Evolutionary conservation across 2,113 vertebrate species (phyloP), one percentile per base, ranked within the genome.

Genomic region (Acrocephalus arundinaceus): DNA sequence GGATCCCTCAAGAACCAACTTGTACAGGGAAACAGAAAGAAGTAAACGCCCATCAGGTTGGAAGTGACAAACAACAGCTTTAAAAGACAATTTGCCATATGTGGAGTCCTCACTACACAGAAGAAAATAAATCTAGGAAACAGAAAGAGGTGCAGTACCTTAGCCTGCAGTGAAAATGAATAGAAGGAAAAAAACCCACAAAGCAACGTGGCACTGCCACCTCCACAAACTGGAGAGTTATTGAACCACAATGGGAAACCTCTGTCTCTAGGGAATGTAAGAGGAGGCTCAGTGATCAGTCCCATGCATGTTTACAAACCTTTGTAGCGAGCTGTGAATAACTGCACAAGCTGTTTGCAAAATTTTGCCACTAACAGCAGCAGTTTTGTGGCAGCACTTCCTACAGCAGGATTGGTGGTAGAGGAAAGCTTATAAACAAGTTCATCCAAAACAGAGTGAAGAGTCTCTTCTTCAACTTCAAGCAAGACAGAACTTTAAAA

Each of bases 351-450:
- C 52, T 96, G 87, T 45, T 97, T 97, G 96, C 98, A 95, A 75
- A 97, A 97, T 95, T 96, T 97, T 81, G 97, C 97, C 91, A 99
- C 97, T 41, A 98, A 71, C 70, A 99, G 92, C 10, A 99, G 96
- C 8, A 98, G 97, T 87, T 97, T 98, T 89, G 98, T 77, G n/a
- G 98, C 98, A 86, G 98, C 97, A 80, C 76, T 97, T 96, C 99
- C 99, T 91, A 98, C 96, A 11, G 94, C 96, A 43, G 98, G 96
- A 95, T 98, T 98, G 57, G 97, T 91, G 82, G 98, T 98, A 96
- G 98, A 98, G 7, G 98, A 98, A 96, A 99, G 98, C 89, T 99
- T 99, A 96, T 98, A 98, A 93, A 99, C 96, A 48, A 98, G 97
- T 83, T 99, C 99, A 93, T 99, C 99, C 89, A 99, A 97, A 95